These are phyloP conservation scores for Spatulosminthurus flaviceps DNA, from an alignment of 2,888 invertebrate genomes.

Conservation along the genomic window DNA sequence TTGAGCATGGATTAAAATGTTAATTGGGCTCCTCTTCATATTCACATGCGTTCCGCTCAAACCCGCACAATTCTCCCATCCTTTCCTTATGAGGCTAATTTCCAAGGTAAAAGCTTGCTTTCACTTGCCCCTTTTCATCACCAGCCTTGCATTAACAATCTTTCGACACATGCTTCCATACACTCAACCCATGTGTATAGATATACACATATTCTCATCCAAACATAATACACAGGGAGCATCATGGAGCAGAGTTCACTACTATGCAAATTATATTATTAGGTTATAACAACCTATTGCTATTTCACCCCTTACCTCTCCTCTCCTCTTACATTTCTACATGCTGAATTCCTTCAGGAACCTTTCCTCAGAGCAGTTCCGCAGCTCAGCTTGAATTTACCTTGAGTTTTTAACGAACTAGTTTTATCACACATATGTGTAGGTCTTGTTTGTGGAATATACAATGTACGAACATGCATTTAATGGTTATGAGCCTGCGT, in stretches of 20 bases:
- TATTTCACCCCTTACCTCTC: no score
- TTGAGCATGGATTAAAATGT: conserved; percentile 54
- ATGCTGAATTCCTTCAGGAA: no score
- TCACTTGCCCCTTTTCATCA: conserved; percentile 40
- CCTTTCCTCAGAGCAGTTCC: no score
- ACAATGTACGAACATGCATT: no score
- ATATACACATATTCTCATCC: not conserved
- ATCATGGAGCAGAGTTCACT: conserved; percentile 7
- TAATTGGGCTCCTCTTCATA: conserved; percentile 54
- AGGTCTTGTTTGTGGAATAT: no score
- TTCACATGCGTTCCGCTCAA: conserved; percentile 46
- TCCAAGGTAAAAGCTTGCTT: conserved; percentile 50
- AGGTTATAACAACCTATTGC: not conserved
- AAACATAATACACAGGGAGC: not conserved
- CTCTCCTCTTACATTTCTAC: no score
- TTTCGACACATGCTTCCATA: not conserved
- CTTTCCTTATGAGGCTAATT: conserved; percentile 51
- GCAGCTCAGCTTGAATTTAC: no score
- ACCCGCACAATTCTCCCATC: conserved; percentile 33
- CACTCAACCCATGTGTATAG: not conserved
- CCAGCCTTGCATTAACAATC: conserved; percentile 30
- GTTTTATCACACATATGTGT: no score
- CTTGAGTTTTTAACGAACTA: no score
- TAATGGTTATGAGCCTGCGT: no score
- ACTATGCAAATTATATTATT: conserved; percentile 37